Percentiles rank a stretch among this genome's conserved stretches.
phyloP scores from a whole-genome alignment of 1,140 invertebrate species.

The Stegodyphus dumicola region DNA sequence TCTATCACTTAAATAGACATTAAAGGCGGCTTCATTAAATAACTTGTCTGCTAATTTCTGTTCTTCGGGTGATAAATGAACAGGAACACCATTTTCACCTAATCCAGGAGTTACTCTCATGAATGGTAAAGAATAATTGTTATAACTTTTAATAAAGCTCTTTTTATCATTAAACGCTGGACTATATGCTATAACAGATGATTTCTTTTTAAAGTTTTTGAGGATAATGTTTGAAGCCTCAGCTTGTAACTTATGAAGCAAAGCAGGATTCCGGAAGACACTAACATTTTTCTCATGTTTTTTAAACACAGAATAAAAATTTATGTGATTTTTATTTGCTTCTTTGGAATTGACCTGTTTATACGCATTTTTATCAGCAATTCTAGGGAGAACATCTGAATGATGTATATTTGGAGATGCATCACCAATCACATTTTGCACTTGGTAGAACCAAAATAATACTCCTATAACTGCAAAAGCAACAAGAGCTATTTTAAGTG shows the following conservation, averaged over 20 bases:
- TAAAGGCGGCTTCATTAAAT: conserved; percentile 87
- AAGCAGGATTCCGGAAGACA: conserved; percentile 20
- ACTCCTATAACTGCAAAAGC: not conserved
- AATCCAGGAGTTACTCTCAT: conserved; percentile 70
- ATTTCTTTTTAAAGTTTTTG: not conserved
- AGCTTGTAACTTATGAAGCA: conserved; percentile 39
- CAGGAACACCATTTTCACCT: conserved; percentile 79
- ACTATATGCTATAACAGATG: not conserved
- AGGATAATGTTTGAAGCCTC: conserved; percentile 6
- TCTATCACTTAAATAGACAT: conserved; percentile 87
- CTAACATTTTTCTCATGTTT: not conserved
- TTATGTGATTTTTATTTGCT: not conserved
- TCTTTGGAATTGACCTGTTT: not conserved
- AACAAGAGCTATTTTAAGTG: not conserved
- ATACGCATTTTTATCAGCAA: not conserved
- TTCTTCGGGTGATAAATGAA: conserved; percentile 73
- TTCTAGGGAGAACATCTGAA: not conserved
- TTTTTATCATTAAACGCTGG: not conserved
- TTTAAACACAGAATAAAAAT: not conserved
- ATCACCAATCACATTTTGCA: not conserved
- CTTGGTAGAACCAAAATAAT: conserved; percentile 11
- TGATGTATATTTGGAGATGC: not conserved
- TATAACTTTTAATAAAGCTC: not conserved
- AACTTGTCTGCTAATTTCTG: conserved; percentile 75
- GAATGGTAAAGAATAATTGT: conserved; percentile 17